These are phyloP conservation scores for Guaruba guarouba DNA, from an alignment of 2,113 vertebrate species.

Conservation along the genomic window DNA sequence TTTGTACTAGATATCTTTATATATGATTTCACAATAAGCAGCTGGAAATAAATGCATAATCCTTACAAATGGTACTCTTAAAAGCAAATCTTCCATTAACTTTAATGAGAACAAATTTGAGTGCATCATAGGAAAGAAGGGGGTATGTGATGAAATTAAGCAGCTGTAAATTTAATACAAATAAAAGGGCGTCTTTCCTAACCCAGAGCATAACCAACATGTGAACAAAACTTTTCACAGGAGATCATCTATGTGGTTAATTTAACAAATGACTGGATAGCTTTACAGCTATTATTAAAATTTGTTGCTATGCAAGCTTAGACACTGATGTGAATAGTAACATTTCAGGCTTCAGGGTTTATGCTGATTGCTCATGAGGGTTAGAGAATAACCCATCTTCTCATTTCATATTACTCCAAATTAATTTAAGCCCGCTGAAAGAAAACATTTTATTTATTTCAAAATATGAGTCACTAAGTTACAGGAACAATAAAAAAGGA, in stretches of 20 bases:
- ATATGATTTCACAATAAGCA: background rate
- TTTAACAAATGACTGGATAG: constrained; percentile 7
- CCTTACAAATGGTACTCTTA: background rate
- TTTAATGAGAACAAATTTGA: background rate
- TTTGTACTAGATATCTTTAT: background rate
- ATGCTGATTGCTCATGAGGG: background rate
- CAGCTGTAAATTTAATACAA: background rate
- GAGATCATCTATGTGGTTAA: background rate
- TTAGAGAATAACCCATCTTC: constrained; percentile 9
- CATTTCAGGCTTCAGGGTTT: constrained; percentile 1
- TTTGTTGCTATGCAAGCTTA: constrained; percentile 5
- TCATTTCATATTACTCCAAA: background rate
- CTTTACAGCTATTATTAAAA: constrained; percentile 21
- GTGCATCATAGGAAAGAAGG: background rate
- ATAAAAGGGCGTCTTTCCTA: background rate
- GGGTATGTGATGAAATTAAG: background rate
- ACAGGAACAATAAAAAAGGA: background rate
- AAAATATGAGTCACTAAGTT: background rate
- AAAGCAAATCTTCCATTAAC: background rate
- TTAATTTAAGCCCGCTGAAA: background rate
- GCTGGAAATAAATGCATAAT: background rate
- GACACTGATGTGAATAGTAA: constrained; percentile 7
- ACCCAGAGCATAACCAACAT: background rate
- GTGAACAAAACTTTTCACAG: background rate
- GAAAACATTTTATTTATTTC: background rate